These are phyloP conservation scores for Sardina pilchardus DNA, from an alignment of 2,113 vertebrate species.

Conservation along the genomic window DNA sequence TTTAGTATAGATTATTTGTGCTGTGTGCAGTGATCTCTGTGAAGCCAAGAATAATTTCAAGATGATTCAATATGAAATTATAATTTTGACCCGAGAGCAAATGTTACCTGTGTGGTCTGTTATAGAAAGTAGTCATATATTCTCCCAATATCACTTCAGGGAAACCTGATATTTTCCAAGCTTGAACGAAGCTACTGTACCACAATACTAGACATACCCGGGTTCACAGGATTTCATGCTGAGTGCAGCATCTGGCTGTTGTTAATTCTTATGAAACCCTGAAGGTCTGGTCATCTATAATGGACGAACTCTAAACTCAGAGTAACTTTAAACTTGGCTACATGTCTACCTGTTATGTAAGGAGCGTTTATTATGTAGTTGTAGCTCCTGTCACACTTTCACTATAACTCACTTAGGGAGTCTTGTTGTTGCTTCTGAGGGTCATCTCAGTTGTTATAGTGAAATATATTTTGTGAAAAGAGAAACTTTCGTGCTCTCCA, in stretches of 20 bases:
- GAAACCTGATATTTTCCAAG: not conserved
- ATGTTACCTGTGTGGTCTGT: not conserved
- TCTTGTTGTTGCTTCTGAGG: not conserved
- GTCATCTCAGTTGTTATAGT: not conserved
- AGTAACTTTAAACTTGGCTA: constrained; percentile 4
- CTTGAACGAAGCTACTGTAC: not conserved
- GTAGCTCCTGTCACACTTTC: not conserved
- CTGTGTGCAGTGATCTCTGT: not conserved
- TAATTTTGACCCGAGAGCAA: not conserved
- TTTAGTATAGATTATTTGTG: constrained; percentile 3
- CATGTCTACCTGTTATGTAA: not conserved
- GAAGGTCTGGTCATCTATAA: not conserved
- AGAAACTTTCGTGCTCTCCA: not conserved
- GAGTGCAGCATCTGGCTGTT: not conserved
- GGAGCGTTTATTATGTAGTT: not conserved
- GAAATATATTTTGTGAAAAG: not conserved
- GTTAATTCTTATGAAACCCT: not conserved
- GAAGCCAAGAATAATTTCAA: not conserved
- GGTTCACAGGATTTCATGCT: not conserved
- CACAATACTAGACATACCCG: not conserved
- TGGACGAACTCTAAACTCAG: not conserved
- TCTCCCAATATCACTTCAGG: not conserved
- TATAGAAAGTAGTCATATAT: not conserved
- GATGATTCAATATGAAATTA: not conserved
- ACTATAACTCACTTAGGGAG: constrained; percentile 14